A percentile compares a stretch with the other conserved stretches of the same genome.
Conservation (phyloP, 1,140 invertebrate species). For the Ostrea denselamellosa region DNA sequence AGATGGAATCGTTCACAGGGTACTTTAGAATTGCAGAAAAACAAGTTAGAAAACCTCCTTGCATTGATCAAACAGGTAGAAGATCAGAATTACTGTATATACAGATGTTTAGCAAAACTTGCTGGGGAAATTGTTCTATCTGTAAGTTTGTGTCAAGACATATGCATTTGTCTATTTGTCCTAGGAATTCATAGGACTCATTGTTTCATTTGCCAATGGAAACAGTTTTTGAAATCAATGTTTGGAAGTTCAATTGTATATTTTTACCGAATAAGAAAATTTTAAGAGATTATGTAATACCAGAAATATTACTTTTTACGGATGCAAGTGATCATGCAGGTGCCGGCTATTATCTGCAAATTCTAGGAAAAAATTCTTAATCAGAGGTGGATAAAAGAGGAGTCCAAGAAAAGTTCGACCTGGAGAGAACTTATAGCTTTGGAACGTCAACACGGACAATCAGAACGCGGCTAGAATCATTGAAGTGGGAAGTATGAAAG, state of each 20-base stretch:
- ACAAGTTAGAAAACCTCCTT: not conserved
- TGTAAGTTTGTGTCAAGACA: not conserved
- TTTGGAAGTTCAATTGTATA: conserved; percentile 9
- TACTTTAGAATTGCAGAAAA: conserved; percentile 17
- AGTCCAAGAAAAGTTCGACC: not conserved
- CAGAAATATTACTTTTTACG: not conserved
- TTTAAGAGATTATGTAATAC: conserved; percentile 1
- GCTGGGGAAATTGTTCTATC: not conserved
- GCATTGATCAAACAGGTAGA: not conserved
- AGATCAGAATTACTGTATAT: not conserved
- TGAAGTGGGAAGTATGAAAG: conserved; percentile 42
- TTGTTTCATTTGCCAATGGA: not conserved
- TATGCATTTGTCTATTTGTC: not conserved
- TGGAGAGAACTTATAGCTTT: not conserved
- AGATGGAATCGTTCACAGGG: conserved; percentile 15
- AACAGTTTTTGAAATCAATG: not conserved
- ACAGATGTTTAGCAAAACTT: not conserved
- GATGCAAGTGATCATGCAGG: conserved; percentile 14
- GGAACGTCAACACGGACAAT: conserved; percentile 45
- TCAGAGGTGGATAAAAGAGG: not conserved
- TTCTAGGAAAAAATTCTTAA: not conserved
- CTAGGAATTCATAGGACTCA: not conserved
- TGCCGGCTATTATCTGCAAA: not conserved
- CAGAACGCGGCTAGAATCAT: conserved; percentile 42
- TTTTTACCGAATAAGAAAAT: conserved; percentile 1